phyloP scores from a whole-genome alignment of 2,797 vertebrate species.

The Bufotes viridis region DNA sequence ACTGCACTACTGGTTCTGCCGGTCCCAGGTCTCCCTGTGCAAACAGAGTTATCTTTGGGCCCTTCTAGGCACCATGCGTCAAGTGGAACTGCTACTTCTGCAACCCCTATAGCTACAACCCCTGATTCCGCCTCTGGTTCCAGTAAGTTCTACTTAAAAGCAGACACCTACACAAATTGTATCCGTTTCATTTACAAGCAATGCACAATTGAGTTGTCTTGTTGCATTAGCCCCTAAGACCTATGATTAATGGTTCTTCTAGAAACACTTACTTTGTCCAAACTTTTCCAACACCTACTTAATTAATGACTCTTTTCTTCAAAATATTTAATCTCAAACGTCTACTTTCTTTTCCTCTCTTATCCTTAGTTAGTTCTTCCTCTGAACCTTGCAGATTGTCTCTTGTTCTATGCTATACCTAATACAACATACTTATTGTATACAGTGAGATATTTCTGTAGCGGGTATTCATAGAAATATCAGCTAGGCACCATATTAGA shows the following conservation, averaged over 20 bases:
- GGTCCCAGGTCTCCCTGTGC: too few relatives aligned
- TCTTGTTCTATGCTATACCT: background rate
- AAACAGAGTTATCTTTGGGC: background rate
- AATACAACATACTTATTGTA: background rate
- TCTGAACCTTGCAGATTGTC: background rate
- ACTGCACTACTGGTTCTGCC: too few relatives aligned
- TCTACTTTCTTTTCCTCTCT: background rate
- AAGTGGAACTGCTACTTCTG: background rate
- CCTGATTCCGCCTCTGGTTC: background rate
- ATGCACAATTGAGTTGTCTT: background rate
- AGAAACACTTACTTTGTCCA: background rate
- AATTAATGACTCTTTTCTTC: background rate
- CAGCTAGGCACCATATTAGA: background rate
- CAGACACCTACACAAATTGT: background rate
- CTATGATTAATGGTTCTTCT: background rate
- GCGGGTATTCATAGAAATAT: slow-evolving; percentile 36
- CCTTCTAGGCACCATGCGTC: background rate
- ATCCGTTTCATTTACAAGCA: background rate
- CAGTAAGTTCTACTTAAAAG: background rate
- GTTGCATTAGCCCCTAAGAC: background rate
- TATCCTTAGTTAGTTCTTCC: background rate
- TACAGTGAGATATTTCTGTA: slow-evolving; percentile 9
- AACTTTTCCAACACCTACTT: background rate
- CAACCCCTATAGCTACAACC: background rate
- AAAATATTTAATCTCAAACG: background rate